Percentiles rank a stretch among this genome's conserved stretches.
Evolutionary conservation across 2,113 vertebrate genomes (phyloP).

Genomic region (Psammodynastes pulverulentus): DNA sequence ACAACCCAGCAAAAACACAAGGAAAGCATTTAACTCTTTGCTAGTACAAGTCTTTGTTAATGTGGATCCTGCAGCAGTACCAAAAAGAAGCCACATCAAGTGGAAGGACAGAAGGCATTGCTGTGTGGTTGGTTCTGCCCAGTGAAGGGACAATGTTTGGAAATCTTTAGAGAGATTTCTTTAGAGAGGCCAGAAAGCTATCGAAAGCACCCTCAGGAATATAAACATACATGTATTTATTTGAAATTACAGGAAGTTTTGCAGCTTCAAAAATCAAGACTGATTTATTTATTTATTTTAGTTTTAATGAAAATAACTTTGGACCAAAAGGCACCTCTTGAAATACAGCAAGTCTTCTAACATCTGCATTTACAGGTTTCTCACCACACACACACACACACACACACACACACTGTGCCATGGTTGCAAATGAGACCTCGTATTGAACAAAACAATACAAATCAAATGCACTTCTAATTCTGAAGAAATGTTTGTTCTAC

Average conservation of each 20-base stretch:
- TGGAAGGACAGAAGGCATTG: neutral
- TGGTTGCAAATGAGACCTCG: neutral
- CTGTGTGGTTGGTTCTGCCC: neutral
- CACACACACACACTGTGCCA: no score
- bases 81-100: conserved; percentile 1
- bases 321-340: neutral
- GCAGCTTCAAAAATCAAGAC: neutral
- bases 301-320: neutral
- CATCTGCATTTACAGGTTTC: neutral
- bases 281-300: neutral
- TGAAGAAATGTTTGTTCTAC: neutral
- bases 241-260: neutral
- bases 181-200: neutral
- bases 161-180: neutral
- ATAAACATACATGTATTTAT: neutral
- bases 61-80: conserved; percentile 16
- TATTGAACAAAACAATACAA: neutral
- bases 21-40: conserved; percentile 73
- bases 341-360: neutral
- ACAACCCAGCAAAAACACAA: conserved; percentile 67
- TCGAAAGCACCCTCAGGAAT: neutral
- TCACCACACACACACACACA: neutral
- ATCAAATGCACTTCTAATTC: neutral
- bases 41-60: conserved; percentile 25
- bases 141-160: conserved; percentile 33